Percentiles rank a stretch among this genome's conserved stretches.
Evolutionary conservation across 2,888 invertebrate genomes (phyloP).

Genomic region (Reticulitermes lucifugus): DNA sequence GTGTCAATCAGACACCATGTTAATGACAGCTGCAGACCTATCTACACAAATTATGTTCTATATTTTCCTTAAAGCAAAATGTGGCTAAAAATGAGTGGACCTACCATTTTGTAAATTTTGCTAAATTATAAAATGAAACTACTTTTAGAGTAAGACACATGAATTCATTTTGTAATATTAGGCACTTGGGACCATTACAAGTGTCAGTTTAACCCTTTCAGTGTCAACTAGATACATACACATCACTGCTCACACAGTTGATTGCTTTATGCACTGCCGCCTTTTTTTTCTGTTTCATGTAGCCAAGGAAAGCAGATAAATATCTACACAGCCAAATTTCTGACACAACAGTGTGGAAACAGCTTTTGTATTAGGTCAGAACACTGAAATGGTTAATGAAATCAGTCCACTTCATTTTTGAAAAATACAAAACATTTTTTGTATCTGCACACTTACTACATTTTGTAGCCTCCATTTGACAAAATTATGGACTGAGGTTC

Average conservation of each 20-base stretch:
- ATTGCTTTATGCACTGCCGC: no score
- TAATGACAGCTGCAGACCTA: neutral
- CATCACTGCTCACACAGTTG: no score
- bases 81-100: constrained; percentile 8
- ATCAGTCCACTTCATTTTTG: neutral
- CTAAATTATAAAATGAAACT: neutral
- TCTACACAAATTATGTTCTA: neutral
- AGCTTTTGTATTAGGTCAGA: no score
- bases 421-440: constrained; percentile 9
- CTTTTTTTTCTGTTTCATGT: no score
- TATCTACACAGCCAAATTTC: no score
- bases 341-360: no score
- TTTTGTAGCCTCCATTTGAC: no score
- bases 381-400: neutral
- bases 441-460: neutral
- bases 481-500: no score
- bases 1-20: no score
- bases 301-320: no score
- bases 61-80: neutral
- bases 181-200: constrained; percentile 16
- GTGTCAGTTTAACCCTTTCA: neutral
- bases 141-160: neutral
- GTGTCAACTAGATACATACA: no score
- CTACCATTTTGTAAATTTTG: neutral
- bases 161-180: neutral